Evolutionary conservation across 2,113 vertebrate species (phyloP).

Genomic region (Lontra canadensis): DNA sequence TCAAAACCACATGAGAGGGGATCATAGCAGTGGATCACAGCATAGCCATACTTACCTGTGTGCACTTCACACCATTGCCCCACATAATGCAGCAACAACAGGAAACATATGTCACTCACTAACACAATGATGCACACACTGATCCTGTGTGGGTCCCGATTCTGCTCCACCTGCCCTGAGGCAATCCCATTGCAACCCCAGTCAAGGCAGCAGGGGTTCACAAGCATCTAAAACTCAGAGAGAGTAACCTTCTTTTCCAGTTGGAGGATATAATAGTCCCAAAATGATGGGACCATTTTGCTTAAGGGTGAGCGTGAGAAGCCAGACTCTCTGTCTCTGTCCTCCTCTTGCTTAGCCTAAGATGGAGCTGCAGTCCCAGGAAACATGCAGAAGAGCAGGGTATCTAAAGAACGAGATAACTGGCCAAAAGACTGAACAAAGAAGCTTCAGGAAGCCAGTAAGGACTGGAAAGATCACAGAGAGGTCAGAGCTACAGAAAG

Average conservation of each 20-base stretch:
- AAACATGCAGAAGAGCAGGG: neutral
- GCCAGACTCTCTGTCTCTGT: neutral
- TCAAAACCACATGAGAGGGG: constrained; percentile 76
- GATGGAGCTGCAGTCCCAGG: neutral
- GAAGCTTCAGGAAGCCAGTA: neutral
- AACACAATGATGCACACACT: constrained; percentile 91
- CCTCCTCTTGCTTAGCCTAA: neutral
- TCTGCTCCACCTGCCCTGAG: constrained; percentile 89
- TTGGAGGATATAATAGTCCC: neutral
- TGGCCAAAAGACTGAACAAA: neutral
- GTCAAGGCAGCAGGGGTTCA: neutral
- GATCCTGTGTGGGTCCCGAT: constrained; percentile 92
- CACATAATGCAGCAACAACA: constrained; percentile 91
- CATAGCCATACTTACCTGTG: constrained; percentile 86
- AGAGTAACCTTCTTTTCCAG: neutral
- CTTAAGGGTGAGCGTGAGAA: neutral
- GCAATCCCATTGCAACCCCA: neutral
- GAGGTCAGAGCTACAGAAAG: neutral
- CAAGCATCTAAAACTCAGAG: neutral
- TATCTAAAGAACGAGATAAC: neutral
- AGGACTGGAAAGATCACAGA: neutral
- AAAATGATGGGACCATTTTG: neutral
- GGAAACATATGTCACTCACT: constrained; percentile 93
- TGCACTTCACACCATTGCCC: constrained; percentile 89
- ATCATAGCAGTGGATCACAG: constrained; percentile 87